These are phyloP conservation scores for Seladonia tumulorum DNA, from an alignment of 2,888 invertebrate species.

Conservation along the genomic window DNA sequence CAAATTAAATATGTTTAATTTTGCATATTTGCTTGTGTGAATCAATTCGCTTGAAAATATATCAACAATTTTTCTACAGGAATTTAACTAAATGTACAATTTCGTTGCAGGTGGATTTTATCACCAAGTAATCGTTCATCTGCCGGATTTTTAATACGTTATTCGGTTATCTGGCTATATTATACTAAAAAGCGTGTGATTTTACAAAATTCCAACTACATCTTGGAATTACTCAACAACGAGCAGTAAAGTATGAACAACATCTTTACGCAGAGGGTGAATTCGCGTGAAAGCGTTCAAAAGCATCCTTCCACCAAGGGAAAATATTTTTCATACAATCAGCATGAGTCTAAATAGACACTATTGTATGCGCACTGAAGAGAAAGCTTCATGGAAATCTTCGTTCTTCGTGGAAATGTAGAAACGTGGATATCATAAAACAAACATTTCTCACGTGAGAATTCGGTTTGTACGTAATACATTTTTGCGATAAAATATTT, in stretches of 20 bases:
- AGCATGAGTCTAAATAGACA: conserved; percentile 22
- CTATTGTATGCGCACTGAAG: conserved; percentile 23
- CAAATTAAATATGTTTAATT: neutral
- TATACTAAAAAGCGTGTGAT: conserved; percentile 15
- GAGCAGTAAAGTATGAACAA: neutral
- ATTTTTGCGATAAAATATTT: no score
- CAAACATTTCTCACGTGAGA: neutral
- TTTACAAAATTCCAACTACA: conserved; percentile 1
- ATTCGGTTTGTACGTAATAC: no score
- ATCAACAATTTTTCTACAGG: neutral
- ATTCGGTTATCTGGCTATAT: neutral
- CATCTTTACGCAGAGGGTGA: conserved; percentile 9
- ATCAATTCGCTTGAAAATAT: neutral
- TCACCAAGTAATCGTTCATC: neutral
- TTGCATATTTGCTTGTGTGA: no score
- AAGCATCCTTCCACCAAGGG: conserved; percentile 21
- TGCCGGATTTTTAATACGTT: neutral
- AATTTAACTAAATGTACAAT: neutral
- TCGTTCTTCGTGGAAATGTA: neutral
- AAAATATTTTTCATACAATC: conserved; percentile 5
- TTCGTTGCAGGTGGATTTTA: neutral
- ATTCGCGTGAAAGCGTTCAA: conserved; percentile 39
- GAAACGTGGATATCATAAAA: neutral
- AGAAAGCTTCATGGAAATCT: no score
- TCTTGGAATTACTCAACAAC: neutral